phyloP scores from a whole-genome alignment of 2,113 vertebrate genomes.

The Ptilonorhynchus violaceus region DNA sequence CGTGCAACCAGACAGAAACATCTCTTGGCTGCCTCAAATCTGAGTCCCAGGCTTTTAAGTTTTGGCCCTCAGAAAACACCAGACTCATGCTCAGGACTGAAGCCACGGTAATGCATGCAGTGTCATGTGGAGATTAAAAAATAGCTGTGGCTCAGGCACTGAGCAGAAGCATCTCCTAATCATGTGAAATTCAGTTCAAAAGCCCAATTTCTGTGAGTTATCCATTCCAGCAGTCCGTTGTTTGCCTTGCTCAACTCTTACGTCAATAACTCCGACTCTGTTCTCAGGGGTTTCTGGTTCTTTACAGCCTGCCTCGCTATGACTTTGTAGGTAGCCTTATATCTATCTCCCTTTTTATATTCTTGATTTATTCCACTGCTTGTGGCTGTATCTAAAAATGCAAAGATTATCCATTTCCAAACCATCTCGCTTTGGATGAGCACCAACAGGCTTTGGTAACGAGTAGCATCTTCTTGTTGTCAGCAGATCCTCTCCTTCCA shows the following conservation, averaged over 20 bases:
- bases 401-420: background rate
- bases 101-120: accelerated
- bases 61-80: background rate
- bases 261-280: background rate
- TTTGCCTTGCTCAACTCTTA: background rate
- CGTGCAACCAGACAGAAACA: background rate
- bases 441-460: background rate
- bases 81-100: background rate
- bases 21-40: background rate
- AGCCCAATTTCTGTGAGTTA: background rate
- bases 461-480: background rate
- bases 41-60: background rate
- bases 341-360: background rate
- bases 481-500: background rate
- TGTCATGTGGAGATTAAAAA: background rate
- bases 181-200: background rate
- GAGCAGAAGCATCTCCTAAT: background rate
- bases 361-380: background rate
- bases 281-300: background rate
- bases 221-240: accelerated
- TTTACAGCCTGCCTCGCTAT: background rate
- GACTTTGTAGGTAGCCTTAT: background rate
- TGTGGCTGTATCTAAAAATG: background rate
- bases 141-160: background rate
- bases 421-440: background rate